Evolutionary conservation across 2,113 vertebrate species (phyloP), one percentile per base, ranked within the genome.

Genomic region (Stegastes partitus): DNA sequence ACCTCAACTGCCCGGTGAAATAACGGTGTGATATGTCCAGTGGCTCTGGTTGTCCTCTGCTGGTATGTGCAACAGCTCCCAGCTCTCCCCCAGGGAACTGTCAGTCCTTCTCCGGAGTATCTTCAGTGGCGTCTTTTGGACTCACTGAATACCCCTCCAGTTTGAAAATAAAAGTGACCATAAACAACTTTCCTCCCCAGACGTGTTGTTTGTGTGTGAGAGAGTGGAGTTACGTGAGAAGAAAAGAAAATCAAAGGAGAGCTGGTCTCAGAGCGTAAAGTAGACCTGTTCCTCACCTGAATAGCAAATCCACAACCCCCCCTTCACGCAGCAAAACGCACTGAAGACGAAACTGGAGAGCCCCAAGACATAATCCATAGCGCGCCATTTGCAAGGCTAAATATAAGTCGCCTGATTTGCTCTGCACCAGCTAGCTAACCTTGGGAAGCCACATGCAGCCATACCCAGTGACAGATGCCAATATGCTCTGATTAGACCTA

Each of bases 311-410:
- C 71, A 63, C 64, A 74, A 65, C 77, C 78, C 90, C 82, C 68
- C 79, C 55, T 68, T 68, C 77, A 79, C 53, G 83, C 71, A 82
- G 70, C 89, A 81, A 91, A 92, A 92, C 42, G 84, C 85, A 84
- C 83, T 86, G 86, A 94, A 95, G 90, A 93, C 86, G 94, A 95
- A 95, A 95, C 89, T 69, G 64, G 94, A 95, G 93, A 94, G 79
- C 75, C 74, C 79, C 62, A 89, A 93, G 93, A 93, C 85, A 93
- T 94, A 94, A 94, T 94, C 93, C 92, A 91, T 77, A 89, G 86
- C 31, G 61, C 84, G 72, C 91, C 90, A 91, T 91, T 90, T 91
- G 89, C 89, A 84, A 84, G 82, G 93, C 94, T 95, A 95, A 93
- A 94, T 95, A 94, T 95, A 95, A 92, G 87, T 86, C n/a, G 65